Evolutionary conservation across 2,797 vertebrate genomes (phyloP).

Genomic region (Peromyscus melanophrys): DNA sequence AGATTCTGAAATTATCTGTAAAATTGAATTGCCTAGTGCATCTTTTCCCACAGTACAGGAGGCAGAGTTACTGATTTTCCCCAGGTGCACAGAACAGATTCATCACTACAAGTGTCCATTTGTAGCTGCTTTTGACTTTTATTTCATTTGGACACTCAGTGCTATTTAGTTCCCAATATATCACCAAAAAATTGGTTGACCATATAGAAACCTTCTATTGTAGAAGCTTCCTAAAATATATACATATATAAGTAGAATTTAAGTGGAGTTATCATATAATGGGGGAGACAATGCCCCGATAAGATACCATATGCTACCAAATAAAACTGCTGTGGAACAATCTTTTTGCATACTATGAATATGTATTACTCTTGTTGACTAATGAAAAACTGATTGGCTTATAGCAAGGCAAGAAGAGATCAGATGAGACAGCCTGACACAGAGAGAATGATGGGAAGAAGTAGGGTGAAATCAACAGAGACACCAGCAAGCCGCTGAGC

Average conservation of each 20-base stretch:
- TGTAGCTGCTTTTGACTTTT: neutral
- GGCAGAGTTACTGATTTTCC: neutral
- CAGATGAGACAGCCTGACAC: too few relatives aligned
- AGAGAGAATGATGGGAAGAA: too few relatives aligned
- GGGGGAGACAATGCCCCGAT: neutral
- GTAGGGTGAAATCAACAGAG: too few relatives aligned
- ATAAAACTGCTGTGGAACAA: neutral
- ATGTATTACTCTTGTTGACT: too few relatives aligned
- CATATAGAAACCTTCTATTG: neutral
- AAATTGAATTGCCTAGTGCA: neutral
- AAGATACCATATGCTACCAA: neutral
- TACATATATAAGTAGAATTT: neutral
- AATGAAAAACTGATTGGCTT: too few relatives aligned
- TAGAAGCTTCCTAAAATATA: neutral
- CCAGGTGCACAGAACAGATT: neutral
- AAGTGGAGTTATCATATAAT: neutral
- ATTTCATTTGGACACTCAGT: neutral
- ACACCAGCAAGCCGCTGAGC: too few relatives aligned
- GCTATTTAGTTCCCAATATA: neutral
- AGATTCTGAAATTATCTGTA: neutral
- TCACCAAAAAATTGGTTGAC: neutral
- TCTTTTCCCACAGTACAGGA: accelerated
- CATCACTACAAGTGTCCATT: accelerated
- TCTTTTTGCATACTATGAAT: too few relatives aligned
- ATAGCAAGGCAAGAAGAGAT: too few relatives aligned